phyloP scores from a whole-genome alignment of 2,113 vertebrate species.

The Ploceus nigricollis region DNA sequence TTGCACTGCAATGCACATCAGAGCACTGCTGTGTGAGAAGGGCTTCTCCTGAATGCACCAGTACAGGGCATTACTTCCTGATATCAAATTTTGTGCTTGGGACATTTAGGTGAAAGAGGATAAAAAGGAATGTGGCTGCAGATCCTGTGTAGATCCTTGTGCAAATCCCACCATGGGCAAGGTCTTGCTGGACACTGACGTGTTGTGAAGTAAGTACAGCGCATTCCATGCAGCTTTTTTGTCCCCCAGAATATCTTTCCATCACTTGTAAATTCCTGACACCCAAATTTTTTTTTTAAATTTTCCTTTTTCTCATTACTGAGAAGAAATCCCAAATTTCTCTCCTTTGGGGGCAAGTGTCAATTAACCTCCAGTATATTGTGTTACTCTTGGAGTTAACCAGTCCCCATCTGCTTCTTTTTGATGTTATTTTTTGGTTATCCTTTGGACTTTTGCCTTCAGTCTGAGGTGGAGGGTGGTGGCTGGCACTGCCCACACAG shows the following conservation, averaged over 20 bases:
- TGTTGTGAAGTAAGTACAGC: neutral
- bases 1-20: neutral
- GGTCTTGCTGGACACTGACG: neutral
- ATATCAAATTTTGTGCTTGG: neutral
- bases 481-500: neutral
- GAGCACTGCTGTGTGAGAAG: neutral
- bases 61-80: neutral
- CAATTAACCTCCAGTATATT: neutral
- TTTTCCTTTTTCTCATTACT: neutral
- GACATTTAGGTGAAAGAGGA: neutral
- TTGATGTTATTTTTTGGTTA: neutral
- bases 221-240: fast-evolving
- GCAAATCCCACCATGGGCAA: neutral
- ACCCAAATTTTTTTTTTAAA: neutral
- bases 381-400: neutral
- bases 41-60: neutral
- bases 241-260: neutral
- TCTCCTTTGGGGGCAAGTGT: neutral
- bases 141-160: neutral
- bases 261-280: neutral
- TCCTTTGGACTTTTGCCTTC: neutral
- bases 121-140: fast-evolving
- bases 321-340: neutral
- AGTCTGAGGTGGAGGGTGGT: neutral
- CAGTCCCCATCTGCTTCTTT: neutral